Conservation (phyloP, 2,888 invertebrate species). For the Tetragnatha montana region DNA sequence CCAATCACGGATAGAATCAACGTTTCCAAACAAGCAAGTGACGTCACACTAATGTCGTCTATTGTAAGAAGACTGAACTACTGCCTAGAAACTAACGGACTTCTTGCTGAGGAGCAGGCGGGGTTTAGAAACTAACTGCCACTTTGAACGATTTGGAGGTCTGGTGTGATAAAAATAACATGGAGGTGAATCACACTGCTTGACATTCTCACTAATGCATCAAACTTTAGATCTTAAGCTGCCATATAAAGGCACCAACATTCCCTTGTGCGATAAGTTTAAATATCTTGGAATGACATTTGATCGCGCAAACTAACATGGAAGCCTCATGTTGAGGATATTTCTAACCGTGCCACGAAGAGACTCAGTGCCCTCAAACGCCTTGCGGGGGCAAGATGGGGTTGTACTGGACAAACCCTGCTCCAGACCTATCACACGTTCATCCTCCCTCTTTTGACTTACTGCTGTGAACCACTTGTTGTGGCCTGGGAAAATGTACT, state of each 20-base stretch:
- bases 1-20: no score
- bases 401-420: not conserved
- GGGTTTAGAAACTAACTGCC: not conserved
- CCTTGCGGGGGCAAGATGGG: not conserved
- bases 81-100: not conserved
- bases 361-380: not conserved
- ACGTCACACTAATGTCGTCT: no score
- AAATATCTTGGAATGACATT: not conserved
- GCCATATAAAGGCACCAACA: not conserved
- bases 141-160: not conserved
- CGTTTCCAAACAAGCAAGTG: no score
- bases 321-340: not conserved
- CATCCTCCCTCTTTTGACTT: constrained; percentile 3
- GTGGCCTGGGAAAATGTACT: not conserved
- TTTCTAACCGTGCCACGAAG: not conserved
- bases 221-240: not conserved
- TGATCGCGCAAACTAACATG: not conserved
- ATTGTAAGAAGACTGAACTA: constrained; percentile 11
- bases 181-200: not conserved
- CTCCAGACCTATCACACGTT: not conserved
- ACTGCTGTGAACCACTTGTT: not conserved
- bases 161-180: not conserved
- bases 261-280: not conserved
- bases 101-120: not conserved
- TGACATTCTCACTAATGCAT: not conserved